Conservation (phyloP, 2,797 vertebrate genomes). For the Falco cherrug region DNA sequence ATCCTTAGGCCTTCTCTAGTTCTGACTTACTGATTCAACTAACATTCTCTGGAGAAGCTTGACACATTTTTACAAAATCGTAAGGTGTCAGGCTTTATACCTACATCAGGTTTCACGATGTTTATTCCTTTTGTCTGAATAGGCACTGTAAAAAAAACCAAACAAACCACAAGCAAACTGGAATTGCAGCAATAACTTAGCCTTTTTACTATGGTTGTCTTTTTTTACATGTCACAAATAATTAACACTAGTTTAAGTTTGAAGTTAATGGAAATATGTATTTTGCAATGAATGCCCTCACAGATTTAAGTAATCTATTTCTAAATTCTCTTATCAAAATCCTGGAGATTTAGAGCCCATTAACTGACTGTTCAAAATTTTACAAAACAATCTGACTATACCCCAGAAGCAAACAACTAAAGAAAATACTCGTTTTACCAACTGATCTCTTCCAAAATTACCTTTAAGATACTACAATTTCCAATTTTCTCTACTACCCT, state of each 20-base stretch:
- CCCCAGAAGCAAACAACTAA: neutral
- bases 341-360: neutral
- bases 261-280: neutral
- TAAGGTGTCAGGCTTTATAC: neutral
- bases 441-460: neutral
- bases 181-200: neutral
- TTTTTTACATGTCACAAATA: neutral
- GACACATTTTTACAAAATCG: neutral
- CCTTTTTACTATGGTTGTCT: neutral
- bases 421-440: neutral
- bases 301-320: neutral
- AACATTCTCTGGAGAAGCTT: neutral
- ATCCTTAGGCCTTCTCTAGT: neutral
- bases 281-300: neutral
- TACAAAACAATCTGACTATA: neutral
- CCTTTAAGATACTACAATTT: neutral
- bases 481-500: neutral
- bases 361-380: neutral
- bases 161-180: neutral
- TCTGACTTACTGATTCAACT: neutral
- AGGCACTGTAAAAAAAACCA: neutral
- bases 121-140: slow-evolving; percentile 20
- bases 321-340: neutral
- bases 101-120: neutral
- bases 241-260: neutral